A percentile compares a stretch with the other conserved stretches of the same genome.
Evolutionary conservation across 2,113 vertebrate species (phyloP).

Genomic region (Thunnus thynnus): DNA sequence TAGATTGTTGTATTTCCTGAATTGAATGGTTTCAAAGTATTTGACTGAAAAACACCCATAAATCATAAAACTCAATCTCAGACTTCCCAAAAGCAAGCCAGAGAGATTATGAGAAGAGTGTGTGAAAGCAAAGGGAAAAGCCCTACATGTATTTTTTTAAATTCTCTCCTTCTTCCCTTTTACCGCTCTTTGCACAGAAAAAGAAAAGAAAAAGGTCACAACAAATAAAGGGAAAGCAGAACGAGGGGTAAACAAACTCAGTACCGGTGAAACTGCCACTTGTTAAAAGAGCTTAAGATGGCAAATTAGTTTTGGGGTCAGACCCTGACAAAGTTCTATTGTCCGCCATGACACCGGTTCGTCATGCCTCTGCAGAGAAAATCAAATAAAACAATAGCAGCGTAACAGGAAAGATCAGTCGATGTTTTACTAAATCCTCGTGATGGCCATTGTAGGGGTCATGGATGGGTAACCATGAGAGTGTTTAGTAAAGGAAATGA

Average conservation of each 20-base stretch:
- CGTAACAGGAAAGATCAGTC: constrained; percentile 75
- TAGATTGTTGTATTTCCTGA: not conserved
- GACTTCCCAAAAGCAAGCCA: not conserved
- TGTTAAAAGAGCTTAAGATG: constrained; percentile 71
- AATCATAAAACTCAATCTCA: not conserved
- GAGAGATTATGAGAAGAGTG: not conserved
- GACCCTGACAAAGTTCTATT: constrained; percentile 68
- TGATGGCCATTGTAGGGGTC: constrained; percentile 77
- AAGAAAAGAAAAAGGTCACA: constrained; percentile 54
- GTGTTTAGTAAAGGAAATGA: constrained; percentile 81
- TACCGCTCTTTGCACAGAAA: constrained; percentile 25
- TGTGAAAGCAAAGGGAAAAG: not conserved
- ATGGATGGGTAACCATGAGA: constrained; percentile 75
- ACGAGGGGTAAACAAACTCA: constrained; percentile 75
- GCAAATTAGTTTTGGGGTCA: constrained; percentile 83
- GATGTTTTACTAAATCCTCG: constrained; percentile 76
- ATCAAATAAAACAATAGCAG: constrained; percentile 84
- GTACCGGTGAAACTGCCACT: constrained; percentile 64
- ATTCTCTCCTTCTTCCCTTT: not conserved
- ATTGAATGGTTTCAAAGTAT: not conserved
- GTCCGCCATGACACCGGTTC: constrained; percentile 71
- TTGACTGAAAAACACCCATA: constrained; percentile 5
- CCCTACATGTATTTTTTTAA: not conserved
- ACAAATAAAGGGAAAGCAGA: constrained; percentile 69
- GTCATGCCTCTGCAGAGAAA: constrained; percentile 78